Evolutionary conservation across 2,888 invertebrate genomes (phyloP).

Genomic region (Melikaiella ostensackeni): DNA sequence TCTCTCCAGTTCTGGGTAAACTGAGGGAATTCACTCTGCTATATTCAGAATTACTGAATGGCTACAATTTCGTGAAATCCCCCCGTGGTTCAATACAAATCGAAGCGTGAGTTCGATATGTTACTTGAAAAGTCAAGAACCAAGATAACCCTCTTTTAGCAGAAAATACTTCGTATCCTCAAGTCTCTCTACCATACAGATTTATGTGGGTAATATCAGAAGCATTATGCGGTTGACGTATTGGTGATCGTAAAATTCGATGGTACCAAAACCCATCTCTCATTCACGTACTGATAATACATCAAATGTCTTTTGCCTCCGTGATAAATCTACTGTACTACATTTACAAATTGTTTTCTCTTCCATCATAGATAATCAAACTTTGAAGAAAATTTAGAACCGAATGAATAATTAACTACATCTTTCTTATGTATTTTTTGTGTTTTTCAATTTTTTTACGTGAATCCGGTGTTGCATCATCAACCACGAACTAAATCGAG

Average conservation of each 20-base stretch:
- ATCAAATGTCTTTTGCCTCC: conserved; percentile 40
- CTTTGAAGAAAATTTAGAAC: background rate
- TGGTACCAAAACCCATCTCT: conserved; percentile 49
- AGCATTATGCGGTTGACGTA: conserved; percentile 65
- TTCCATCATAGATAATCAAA: background rate
- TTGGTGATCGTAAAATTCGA: conserved; percentile 61
- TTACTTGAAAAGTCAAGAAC: conserved; percentile 32
- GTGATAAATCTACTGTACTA: background rate
- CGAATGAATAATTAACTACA: too few species aligned
- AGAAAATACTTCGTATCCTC: conserved; percentile 44
- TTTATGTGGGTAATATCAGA: conserved; percentile 66
- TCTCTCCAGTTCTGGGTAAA: background rate
- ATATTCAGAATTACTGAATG: conserved; percentile 23
- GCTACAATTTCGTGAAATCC: conserved; percentile 26
- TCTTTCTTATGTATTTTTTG: too few species aligned
- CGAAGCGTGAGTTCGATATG: background rate
- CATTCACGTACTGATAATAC: conserved; percentile 57
- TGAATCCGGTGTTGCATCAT: too few species aligned
- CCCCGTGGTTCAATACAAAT: conserved; percentile 10
- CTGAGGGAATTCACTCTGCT: background rate
- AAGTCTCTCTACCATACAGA: conserved; percentile 60
- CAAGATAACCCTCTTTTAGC: conserved; percentile 12
- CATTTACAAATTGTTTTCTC: background rate
- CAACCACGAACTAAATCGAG: too few species aligned
- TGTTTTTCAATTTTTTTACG: too few species aligned